phyloP scores from a whole-genome alignment of 2,113 vertebrate species.

The Labeo rohita region DNA sequence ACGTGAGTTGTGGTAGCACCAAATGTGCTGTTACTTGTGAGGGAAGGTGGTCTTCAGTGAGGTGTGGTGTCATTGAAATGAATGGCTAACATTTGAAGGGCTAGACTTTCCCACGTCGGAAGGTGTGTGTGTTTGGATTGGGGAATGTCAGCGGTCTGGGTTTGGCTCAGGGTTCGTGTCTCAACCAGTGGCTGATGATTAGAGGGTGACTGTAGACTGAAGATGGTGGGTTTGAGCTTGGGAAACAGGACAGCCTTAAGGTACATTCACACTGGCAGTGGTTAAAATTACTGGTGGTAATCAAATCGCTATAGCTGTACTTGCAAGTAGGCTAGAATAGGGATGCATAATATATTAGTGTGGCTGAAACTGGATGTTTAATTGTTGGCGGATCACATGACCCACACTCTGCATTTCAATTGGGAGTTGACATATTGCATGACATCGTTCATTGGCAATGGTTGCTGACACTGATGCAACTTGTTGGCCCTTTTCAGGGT shows the following conservation, averaged over 20 bases:
- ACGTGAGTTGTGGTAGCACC: neutral
- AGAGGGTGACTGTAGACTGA: constrained; percentile 24
- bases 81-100: constrained; percentile 45
- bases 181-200: constrained; percentile 30
- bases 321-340: neutral
- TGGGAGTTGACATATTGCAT: neutral
- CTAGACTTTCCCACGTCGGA: constrained; percentile 28
- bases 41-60: neutral
- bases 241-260: constrained; percentile 18
- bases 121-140: constrained; percentile 30
- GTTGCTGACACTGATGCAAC: neutral
- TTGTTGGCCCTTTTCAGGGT: neutral
- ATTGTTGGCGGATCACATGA: neutral
- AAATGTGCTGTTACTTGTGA: constrained; percentile 4
- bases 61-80: constrained; percentile 29
- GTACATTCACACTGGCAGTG: neutral
- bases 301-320: neutral
- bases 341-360: neutral
- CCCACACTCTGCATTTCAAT: neutral
- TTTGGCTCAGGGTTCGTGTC: constrained; percentile 24
- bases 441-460: neutral
- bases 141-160: constrained; percentile 51
- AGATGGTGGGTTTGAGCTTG: constrained; percentile 20
- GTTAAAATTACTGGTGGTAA: neutral
- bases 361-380: neutral